These are phyloP conservation scores for Colletes collaris DNA, from an alignment of 2,888 invertebrate species.

Conservation along the genomic window DNA sequence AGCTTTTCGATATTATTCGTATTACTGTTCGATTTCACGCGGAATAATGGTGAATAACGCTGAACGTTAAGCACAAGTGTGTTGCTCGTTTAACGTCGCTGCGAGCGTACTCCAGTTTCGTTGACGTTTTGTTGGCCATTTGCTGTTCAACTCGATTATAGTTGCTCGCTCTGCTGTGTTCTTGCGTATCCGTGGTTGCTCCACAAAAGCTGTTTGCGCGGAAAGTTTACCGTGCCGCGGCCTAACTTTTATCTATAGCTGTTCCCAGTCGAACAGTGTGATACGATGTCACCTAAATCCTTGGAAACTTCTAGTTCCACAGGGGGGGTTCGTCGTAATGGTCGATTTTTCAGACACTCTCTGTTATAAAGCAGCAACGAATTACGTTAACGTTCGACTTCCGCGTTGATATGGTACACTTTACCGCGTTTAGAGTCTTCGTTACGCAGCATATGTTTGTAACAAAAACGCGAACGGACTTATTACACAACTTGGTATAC, in stretches of 20 bases:
- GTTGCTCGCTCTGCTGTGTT: conserved; percentile 26
- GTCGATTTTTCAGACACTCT: too few species aligned
- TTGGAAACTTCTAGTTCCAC: neutral
- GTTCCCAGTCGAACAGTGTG: conserved; percentile 11
- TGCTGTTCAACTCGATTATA: conserved; percentile 46
- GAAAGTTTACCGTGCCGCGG: conserved; percentile 28
- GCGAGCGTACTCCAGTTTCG: conserved; percentile 29
- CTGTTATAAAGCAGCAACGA: too few species aligned
- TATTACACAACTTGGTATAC: too few species aligned
- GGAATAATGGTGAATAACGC: conserved; percentile 26
- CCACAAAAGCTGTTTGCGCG: conserved; percentile 26
- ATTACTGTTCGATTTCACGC: neutral
- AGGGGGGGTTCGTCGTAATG: too few species aligned
- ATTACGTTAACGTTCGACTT: too few species aligned
- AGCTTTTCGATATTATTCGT: too few species aligned
- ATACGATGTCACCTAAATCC: conserved; percentile 34
- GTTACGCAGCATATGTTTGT: too few species aligned
- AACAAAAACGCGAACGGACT: too few species aligned
- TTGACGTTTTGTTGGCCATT: conserved; percentile 43
- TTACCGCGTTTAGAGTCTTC: too few species aligned
- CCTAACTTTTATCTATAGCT: conserved; percentile 39
- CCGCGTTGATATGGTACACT: too few species aligned
- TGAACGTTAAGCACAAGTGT: neutral
- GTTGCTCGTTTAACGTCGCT: conserved; percentile 14
- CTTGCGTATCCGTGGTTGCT: conserved; percentile 16